Conservation (phyloP, 2,888 invertebrate genomes). For the Aphodius granarius region DNA sequence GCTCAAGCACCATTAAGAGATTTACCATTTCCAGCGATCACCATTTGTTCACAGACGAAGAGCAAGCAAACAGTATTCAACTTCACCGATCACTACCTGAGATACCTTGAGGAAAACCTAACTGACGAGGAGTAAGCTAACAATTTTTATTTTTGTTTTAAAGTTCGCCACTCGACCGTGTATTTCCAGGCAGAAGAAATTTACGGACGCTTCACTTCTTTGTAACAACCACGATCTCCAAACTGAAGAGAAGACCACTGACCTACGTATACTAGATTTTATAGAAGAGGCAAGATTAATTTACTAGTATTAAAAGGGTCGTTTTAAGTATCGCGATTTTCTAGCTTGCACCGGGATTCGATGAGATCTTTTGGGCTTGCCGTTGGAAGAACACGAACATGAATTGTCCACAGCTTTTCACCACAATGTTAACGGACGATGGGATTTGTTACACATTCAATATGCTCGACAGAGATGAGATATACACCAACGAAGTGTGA, state of each 20-base stretch:
- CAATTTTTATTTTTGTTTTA: too few relatives aligned
- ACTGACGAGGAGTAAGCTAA: conserved; percentile 63
- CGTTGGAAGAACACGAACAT: conserved; percentile 54
- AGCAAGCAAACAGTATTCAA: conserved; percentile 65
- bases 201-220: conserved; percentile 60
- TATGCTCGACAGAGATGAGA: conserved; percentile 63
- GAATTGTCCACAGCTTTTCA: conserved; percentile 62
- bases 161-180: too few relatives aligned
- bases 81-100: conserved; percentile 61
- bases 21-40: conserved; percentile 56
- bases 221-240: conserved; percentile 63
- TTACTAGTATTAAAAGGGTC: background rate
- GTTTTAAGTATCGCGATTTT: background rate
- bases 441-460: conserved; percentile 76
- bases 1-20: conserved; percentile 71
- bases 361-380: conserved; percentile 49
- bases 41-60: conserved; percentile 60
- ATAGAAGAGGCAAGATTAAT: conserved; percentile 58
- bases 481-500: conserved; percentile 63
- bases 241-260: conserved; percentile 58
- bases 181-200: conserved; percentile 43
- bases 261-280: conserved; percentile 59
- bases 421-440: conserved; percentile 70
- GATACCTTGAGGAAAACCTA: conserved; percentile 43
- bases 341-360: conserved; percentile 48